phyloP scores from a whole-genome alignment of 2,888 invertebrate species.

The Melolontha melolontha region DNA sequence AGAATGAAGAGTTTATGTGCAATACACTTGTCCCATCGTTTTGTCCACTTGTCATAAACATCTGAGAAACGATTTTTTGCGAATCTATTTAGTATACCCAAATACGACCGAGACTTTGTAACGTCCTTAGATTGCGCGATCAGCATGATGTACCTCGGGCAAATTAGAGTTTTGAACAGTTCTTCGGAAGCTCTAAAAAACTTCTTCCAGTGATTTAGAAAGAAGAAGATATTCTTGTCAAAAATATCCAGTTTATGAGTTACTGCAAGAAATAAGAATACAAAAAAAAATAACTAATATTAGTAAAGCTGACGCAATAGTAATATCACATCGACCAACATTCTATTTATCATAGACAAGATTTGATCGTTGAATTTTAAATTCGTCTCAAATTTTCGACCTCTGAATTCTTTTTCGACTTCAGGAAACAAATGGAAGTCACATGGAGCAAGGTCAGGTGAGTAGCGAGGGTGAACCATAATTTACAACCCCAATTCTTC shows the following conservation, averaged over 20 bases:
- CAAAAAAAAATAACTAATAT: background rate
- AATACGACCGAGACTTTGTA: conserved; percentile 53
- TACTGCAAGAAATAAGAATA: conserved; percentile 53
- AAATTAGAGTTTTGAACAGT: conserved; percentile 56
- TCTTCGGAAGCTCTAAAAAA: conserved; percentile 43
- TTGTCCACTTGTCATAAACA: no score
- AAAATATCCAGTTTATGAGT: conserved; percentile 46
- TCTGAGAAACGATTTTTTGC: no score
- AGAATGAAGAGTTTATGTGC: no score
- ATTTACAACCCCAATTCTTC: no score
- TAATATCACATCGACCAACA: conserved; percentile 55
- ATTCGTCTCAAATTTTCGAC: no score
- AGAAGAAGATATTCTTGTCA: conserved; percentile 37
- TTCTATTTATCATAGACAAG: conserved; percentile 51
- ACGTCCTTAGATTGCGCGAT: conserved; percentile 50
- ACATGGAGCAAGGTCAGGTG: no score
- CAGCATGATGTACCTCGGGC: conserved; percentile 56
- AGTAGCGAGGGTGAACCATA: no score
- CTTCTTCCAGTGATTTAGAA: conserved; percentile 32
- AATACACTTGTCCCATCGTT: no score
- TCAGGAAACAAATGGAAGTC: no score
- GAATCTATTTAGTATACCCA: no score
- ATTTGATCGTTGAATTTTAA: conserved; percentile 60
- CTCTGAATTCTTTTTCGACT: no score
- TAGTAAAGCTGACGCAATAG: conserved; percentile 55